Evolutionary conservation across 2,113 vertebrate species (phyloP).

Genomic region (Tautogolabrus adspersus): DNA sequence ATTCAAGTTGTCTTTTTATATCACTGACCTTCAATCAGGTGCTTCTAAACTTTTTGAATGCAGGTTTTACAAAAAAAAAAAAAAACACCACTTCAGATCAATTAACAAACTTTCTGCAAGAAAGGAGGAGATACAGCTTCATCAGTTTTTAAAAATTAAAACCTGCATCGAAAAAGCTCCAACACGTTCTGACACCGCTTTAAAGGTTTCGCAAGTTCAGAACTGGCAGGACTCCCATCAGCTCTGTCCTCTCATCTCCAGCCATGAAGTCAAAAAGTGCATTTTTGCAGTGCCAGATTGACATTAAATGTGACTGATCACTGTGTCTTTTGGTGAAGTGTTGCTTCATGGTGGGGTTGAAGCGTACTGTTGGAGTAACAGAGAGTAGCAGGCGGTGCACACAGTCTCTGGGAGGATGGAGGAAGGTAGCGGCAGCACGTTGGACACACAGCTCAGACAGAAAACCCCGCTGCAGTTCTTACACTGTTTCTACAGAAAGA

Average conservation of each 20-base stretch:
- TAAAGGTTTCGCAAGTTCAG: neutral
- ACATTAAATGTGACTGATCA: neutral
- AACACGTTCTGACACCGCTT: too few species aligned
- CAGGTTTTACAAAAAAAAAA: neutral
- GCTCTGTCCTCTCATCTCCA: neutral
- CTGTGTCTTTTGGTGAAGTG: neutral
- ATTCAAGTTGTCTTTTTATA: slow-evolving; percentile 12
- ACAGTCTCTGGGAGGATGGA: slow-evolving; percentile 90
- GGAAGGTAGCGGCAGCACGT: slow-evolving; percentile 91
- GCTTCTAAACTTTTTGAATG: neutral
- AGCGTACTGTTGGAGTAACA: slow-evolving; percentile 89
- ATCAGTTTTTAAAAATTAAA: neutral
- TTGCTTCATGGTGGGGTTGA: slow-evolving; percentile 84
- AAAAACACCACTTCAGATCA: slow-evolving; percentile 13
- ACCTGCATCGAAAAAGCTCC: neutral
- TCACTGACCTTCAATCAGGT: neutral
- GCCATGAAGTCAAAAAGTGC: slow-evolving; percentile 60
- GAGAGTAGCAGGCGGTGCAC: slow-evolving; percentile 86
- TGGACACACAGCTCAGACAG: slow-evolving; percentile 87
- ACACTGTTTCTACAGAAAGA: slow-evolving; percentile 84
- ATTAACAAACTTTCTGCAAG: slow-evolving; percentile 4
- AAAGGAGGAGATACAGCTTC: neutral
- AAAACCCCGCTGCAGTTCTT: slow-evolving; percentile 89
- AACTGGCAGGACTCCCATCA: neutral
- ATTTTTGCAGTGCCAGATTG: slow-evolving; percentile 27